Evolutionary conservation across 37 sponge, comb jelly and placozoan species (phyloP), one percentile per base, ranked within the genome.

Genomic region (Agelas oroides): DNA sequence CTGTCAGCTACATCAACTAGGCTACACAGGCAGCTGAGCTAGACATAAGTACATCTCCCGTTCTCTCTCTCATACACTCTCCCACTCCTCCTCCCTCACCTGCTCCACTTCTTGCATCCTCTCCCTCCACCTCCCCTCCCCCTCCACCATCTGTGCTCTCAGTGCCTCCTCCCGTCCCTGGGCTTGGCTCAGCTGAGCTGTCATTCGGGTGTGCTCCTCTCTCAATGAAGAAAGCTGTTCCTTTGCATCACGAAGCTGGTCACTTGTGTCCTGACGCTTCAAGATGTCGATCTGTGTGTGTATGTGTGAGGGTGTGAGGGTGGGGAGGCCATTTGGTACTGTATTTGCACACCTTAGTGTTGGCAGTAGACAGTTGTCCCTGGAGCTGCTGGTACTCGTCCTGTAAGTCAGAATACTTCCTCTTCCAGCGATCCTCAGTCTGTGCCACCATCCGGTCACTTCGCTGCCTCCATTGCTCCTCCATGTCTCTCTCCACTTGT

Each of bases 401-500:
- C 77, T 81, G 76, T 5, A 85, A 66, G 38, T 97, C 91, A 52
- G 83, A 75, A 24, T 82, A 58, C 77, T 93, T 97, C 61, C 88
- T 65, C 53, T 65, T 65, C 91, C 93, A 92, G 28, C 80, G 59
- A 19, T 83, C 88, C 69, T 97, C 97, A 0, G 84, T 75, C 63
- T 89, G 90, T 15, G 46, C 21, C 38, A 95, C 97, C 86, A 82
- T 61, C 23, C 94, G 75, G 39, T 87, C 84, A 41, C 86, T 53
- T 73, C 83, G 87, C 19, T 1, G 0, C 61, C 73, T 54, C 94
- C 96, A 96, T 25, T 90, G 80, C 46, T 46, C 89, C 76, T 96
- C 95, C 31, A 93, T 60, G 34, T 93, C 95, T 69, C 70, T 39
- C 76, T 96, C 96, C 55, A 57, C 85, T 58, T 85, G 94, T 15